Base-by-base conservation (phyloP, 2,797 vertebrate species). In the Brachyalestes nurse region DNA sequence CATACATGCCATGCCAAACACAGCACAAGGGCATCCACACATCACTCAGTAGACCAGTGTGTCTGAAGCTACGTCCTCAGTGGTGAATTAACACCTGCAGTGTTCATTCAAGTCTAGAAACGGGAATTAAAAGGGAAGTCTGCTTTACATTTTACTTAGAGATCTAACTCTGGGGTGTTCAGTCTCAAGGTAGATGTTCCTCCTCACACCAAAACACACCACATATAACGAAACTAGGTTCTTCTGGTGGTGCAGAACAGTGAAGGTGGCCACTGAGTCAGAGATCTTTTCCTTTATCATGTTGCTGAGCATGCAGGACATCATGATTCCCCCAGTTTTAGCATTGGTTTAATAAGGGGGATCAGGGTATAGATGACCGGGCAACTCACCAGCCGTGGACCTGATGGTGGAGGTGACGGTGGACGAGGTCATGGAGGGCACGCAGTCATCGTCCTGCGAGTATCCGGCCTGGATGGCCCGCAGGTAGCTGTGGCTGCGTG, bases 401-500 rank as follows among this genome's bases (percentile, higher is more conserved):
- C 97, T 97, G 94, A 98, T 93, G 94, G 97, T 97, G 90, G 98
- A 96, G 93, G 97, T 95, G 94, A 96, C 92, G 94, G 96, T 96
- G 91, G 97, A 95, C 91, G 97, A 96, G 91, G 95, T 95, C 95
- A 97, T 95, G 90, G 93, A 94, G 92, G 97, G 97, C 86, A 99
- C 95, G 95, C 97, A 97, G 93, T 99, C 98, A 81, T 99, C 97
- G 88, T 99, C 98, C 90, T 99, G 98, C 93, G 98, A 97, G 94
- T 99, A 99, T 91, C 98, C 98, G 86, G 98, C 98, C 91, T 99
- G 98, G 94, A 99, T 99, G 92, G 98, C 98, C 87, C 98, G 96
- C 91, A 99, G 96, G 95, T 99, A 99, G 95, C 98, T 99, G 96
- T 99, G 98, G 93, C 98, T 99, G 92, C 98, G 96, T 85, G 98